Evolutionary conservation across 2,797 vertebrate genomes (phyloP).

Genomic region (Sebastes miniatus): DNA sequence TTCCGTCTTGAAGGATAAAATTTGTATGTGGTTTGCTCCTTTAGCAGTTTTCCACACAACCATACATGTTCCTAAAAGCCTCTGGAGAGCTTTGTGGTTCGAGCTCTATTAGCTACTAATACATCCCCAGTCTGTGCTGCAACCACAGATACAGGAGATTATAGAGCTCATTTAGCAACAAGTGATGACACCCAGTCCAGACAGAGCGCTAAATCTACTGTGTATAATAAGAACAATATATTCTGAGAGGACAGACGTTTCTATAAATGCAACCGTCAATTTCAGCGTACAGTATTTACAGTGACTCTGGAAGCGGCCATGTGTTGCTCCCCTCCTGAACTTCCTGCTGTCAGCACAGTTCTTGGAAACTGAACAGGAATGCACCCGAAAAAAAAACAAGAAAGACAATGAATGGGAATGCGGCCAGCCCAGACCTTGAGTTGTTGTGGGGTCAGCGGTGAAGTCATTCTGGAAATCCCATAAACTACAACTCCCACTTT

Average conservation of each 20-base stretch:
- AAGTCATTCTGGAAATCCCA: conserved; percentile 46
- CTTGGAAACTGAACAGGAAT: conserved; percentile 42
- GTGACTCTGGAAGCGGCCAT: conserved; percentile 2
- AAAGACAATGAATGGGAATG: conserved; percentile 53
- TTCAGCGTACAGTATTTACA: conserved; percentile 22
- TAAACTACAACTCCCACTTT: conserved; percentile 48
- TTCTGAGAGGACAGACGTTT: neutral
- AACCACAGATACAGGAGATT: conserved; percentile 28
- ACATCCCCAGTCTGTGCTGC: conserved; percentile 10
- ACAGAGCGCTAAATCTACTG: conserved; percentile 12
- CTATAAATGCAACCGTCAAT: neutral
- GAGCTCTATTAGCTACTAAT: conserved; percentile 25
- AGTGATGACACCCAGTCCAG: conserved; percentile 19
- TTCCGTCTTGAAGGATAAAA: neutral
- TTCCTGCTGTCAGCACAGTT: conserved; percentile 41
- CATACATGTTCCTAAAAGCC: conserved; percentile 13
- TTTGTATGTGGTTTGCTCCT: neutral
- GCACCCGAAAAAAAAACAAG: neutral
- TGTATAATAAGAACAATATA: neutral
- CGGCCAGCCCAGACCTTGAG: conserved; percentile 38
- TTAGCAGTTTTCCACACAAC: conserved; percentile 9
- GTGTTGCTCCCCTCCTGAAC: conserved; percentile 31
- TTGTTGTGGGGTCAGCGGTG: conserved; percentile 31
- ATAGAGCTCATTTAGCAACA: conserved; percentile 31
- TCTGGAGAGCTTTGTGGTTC: conserved; percentile 22